Evolutionary conservation across 2,888 invertebrate species (phyloP).

Genomic region (Podotricha telesiphe): DNA sequence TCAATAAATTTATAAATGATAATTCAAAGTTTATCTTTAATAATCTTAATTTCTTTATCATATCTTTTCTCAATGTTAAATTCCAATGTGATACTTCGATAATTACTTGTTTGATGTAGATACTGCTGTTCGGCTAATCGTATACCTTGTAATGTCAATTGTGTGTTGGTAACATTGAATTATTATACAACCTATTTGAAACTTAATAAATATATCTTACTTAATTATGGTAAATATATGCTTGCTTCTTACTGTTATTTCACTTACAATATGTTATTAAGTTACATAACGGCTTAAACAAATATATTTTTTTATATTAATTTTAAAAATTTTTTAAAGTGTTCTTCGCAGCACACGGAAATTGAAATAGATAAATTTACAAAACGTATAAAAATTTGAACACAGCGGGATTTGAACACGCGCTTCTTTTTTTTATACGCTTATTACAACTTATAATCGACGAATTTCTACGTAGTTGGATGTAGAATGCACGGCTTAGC

Average conservation of each 20-base stretch:
- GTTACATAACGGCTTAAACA: neutral
- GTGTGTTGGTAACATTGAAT: constrained; percentile 39
- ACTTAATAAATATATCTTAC: constrained; percentile 27
- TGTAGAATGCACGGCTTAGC: no score
- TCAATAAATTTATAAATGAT: constrained; percentile 68
- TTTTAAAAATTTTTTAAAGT: neutral
- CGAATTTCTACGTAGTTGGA: no score
- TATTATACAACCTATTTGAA: constrained; percentile 38
- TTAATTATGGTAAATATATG: neutral
- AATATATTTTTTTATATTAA: neutral
- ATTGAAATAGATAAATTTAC: no score
- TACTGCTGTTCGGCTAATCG: constrained; percentile 45
- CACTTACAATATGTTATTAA: neutral
- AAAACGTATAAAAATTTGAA: no score
- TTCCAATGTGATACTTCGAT: constrained; percentile 47
- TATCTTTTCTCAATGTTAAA: constrained; percentile 54
- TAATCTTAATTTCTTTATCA: constrained; percentile 73
- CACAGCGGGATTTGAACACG: no score
- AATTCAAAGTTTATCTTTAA: constrained; percentile 63
- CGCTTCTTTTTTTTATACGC: no score
- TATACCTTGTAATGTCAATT: constrained; percentile 37
- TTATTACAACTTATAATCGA: no score
- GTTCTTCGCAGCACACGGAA: no score
- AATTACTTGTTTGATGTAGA: constrained; percentile 48
- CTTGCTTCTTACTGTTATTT: constrained; percentile 14